phyloP scores from a whole-genome alignment of 2,888 invertebrate genomes.

The Noctua fimbriata region DNA sequence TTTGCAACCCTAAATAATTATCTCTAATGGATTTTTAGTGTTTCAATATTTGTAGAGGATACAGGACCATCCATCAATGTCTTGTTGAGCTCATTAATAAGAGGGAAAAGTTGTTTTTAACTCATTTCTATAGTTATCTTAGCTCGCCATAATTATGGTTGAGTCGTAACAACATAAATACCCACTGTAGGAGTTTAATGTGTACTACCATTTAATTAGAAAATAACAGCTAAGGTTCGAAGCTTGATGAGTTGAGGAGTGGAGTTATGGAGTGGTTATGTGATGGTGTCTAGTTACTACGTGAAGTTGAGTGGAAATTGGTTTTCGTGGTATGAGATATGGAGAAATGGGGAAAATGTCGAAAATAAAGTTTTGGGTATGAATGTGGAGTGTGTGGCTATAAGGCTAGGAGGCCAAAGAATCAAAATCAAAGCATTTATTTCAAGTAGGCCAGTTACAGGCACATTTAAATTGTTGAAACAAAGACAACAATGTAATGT shows the following conservation, averaged over 20 bases:
- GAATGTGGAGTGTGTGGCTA: background rate
- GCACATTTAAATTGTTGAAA: too few relatives aligned
- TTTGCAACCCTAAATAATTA: slow-evolving; percentile 18
- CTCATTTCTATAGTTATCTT: slow-evolving; percentile 37
- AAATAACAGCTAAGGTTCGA: slow-evolving; percentile 40
- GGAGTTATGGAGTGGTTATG: slow-evolving; percentile 6
- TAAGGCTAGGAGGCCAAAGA: background rate
- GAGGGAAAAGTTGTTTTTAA: slow-evolving; percentile 46
- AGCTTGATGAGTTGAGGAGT: slow-evolving; percentile 51
- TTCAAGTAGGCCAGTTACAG: too few relatives aligned
- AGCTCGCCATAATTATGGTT: slow-evolving; percentile 43
- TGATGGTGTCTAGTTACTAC: background rate
- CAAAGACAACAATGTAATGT: too few relatives aligned
- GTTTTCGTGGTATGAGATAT: background rate
- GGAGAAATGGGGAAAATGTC: background rate
- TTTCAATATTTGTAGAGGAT: slow-evolving; percentile 60
- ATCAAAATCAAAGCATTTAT: too few relatives aligned
- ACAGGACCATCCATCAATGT: slow-evolving; percentile 55
- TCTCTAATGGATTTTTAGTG: slow-evolving; percentile 33
- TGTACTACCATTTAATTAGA: slow-evolving; percentile 62
- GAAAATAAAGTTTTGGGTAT: background rate
- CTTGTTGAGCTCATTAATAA: slow-evolving; percentile 56
- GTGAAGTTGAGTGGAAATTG: background rate
- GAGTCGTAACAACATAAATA: slow-evolving; percentile 57
- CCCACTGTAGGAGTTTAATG: slow-evolving; percentile 34